A percentile compares a stretch with the other conserved stretches of the same genome.
Evolutionary conservation across 2,797 vertebrate genomes (phyloP).

Genomic region (Phataginus tricuspis): DNA sequence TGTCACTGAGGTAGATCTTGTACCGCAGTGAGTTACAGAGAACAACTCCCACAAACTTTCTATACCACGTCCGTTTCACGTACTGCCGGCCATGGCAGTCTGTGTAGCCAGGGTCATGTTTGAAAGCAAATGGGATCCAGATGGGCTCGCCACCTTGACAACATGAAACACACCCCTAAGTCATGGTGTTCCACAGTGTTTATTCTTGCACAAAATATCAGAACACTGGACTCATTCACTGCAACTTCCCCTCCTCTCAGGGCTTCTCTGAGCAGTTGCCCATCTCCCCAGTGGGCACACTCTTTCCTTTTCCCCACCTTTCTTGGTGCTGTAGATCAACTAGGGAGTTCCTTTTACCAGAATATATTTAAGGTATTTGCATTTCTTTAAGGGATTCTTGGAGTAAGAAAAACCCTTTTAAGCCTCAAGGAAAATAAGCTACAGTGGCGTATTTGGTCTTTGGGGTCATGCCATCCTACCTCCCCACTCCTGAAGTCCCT

Average conservation of each 20-base stretch:
- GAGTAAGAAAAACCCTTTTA: background rate
- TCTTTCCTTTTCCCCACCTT: background rate
- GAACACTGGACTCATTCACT: background rate
- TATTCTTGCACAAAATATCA: no score
- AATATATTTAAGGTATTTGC: background rate
- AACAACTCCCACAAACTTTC: conserved; percentile 97
- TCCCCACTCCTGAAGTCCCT: background rate
- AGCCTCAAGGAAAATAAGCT: background rate
- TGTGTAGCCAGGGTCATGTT: conserved; percentile 92
- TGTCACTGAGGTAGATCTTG: conserved; percentile 98
- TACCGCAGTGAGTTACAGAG: conserved; percentile 98
- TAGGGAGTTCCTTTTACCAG: background rate
- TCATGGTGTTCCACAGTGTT: fast-evolving
- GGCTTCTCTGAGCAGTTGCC: background rate
- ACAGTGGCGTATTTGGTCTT: background rate
- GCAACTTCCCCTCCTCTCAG: background rate
- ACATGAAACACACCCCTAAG: background rate
- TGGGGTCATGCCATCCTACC: background rate
- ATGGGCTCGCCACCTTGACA: conserved; percentile 96
- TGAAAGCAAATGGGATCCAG: conserved; percentile 97
- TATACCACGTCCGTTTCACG: conserved; percentile 98
- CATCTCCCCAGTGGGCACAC: background rate
- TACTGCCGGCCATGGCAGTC: conserved; percentile 96
- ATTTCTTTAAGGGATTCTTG: background rate
- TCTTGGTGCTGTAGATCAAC: background rate